Conservation (phyloP, 2,888 invertebrate species). For the Parelbella ahira region DNA sequence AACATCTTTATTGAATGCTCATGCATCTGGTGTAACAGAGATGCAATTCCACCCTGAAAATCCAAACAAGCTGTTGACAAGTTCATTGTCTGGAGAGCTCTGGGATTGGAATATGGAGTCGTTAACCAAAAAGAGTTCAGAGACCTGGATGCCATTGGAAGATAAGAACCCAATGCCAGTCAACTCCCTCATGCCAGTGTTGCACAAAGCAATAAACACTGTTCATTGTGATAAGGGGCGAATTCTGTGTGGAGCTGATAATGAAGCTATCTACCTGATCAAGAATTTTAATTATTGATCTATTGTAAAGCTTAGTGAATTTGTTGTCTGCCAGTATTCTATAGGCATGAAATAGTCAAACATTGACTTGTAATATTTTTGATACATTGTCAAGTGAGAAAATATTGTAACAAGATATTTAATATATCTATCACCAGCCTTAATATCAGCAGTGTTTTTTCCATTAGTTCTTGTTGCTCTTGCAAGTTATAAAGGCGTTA, state of each 20-base stretch:
- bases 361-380: too few species aligned
- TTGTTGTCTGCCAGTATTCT: too few species aligned
- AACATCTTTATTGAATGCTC: slow-evolving; percentile 89
- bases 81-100: slow-evolving; percentile 89
- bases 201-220: slow-evolving; percentile 90
- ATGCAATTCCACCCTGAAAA: slow-evolving; percentile 92
- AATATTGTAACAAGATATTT: too few species aligned
- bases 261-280: slow-evolving; percentile 92
- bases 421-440: too few species aligned
- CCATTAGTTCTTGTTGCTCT: too few species aligned
- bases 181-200: slow-evolving; percentile 85
- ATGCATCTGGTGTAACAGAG: slow-evolving; percentile 88
- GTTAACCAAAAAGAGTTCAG: slow-evolving; percentile 61
- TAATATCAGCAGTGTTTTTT: too few species aligned
- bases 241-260: slow-evolving; percentile 91
- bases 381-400: too few species aligned
- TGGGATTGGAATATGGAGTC: slow-evolving; percentile 93
- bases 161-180: slow-evolving; percentile 85
- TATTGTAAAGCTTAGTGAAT: too few species aligned
- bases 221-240: slow-evolving; percentile 88
- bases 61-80: slow-evolving; percentile 91
- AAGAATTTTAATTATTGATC: slow-evolving; percentile 80
- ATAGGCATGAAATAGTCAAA: too few species aligned
- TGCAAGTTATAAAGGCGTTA: too few species aligned
- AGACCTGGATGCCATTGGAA: slow-evolving; percentile 84